Percentiles rank a stretch among this genome's conserved stretches.
Evolutionary conservation across 1,140 invertebrate genomes (phyloP).

Genomic region (Pseudomyrmex sp.): DNA sequence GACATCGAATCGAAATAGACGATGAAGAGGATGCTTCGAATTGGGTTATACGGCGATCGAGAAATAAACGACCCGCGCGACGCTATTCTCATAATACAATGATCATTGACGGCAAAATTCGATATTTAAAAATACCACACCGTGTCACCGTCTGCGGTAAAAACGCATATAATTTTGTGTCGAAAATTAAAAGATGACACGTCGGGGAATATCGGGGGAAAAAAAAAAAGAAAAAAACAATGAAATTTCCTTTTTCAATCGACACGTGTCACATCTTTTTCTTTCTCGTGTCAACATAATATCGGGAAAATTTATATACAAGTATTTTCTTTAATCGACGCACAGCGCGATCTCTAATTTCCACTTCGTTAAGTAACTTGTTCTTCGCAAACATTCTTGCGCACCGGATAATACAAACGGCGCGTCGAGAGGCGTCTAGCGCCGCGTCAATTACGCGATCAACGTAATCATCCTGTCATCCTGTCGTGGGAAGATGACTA

Average conservation of each 20-base stretch:
- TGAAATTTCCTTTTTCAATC: background rate
- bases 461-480: background rate
- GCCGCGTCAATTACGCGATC: constrained; percentile 1
- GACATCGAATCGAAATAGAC: constrained; percentile 38
- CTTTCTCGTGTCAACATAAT: background rate
- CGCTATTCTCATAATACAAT: constrained; percentile 37
- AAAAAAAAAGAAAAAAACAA: background rate
- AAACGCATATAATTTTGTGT: background rate
- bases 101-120: constrained; percentile 15
- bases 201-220: background rate
- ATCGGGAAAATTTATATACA: background rate
- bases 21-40: constrained; percentile 39
- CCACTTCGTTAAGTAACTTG: background rate
- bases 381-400: background rate
- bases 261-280: background rate
- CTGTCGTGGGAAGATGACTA: background rate
- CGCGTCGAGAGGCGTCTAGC: background rate
- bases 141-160: constrained; percentile 2
- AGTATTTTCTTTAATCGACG: background rate
- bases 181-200: background rate
- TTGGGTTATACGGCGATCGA: constrained; percentile 61
- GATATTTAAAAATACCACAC: constrained; percentile 20
- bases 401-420: background rate
- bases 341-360: background rate
- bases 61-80: constrained; percentile 64